Percentiles rank a stretch among this genome's conserved stretches.
phyloP scores from a whole-genome alignment of 2,113 vertebrate species.

The Hucho hucho region DNA sequence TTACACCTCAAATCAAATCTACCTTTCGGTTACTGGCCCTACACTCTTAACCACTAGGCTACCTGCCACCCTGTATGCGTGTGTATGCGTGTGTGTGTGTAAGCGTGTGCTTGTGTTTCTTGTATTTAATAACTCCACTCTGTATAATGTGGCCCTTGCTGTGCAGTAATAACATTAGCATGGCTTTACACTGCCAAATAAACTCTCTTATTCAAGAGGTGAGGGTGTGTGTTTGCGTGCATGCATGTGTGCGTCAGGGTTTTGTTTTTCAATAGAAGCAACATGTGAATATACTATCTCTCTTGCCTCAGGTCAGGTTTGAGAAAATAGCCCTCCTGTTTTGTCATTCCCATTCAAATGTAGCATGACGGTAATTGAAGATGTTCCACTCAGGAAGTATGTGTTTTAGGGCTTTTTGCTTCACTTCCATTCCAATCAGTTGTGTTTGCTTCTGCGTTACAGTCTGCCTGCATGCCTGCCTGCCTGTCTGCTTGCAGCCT shows the following conservation, averaged over 20 bases:
- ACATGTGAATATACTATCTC: constrained; percentile 27
- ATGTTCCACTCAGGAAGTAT: constrained; percentile 19
- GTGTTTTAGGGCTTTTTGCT: constrained; percentile 39
- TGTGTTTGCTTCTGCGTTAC: constrained; percentile 10
- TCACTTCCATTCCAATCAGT: constrained; percentile 38
- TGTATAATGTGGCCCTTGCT: constrained; percentile 24
- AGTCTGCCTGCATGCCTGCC: not conserved
- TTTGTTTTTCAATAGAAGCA: not conserved
- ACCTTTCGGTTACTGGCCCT: too few relatives aligned
- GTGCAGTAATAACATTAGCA: constrained; percentile 48
- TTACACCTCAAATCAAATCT: too few relatives aligned
- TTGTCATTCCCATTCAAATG: constrained; percentile 42
- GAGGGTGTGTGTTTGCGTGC: not conserved
- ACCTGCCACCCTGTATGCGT: not conserved
- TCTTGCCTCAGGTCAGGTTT: not conserved
- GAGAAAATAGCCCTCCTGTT: constrained; percentile 18
- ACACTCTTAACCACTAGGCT: too few relatives aligned
- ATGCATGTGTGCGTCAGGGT: not conserved
- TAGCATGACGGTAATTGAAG: constrained; percentile 43
- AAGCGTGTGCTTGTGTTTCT: constrained; percentile 26
- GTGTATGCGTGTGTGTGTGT: constrained; percentile 4
- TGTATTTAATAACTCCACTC: constrained; percentile 41
- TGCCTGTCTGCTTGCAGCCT: constrained; percentile 4
- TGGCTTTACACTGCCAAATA: constrained; percentile 35
- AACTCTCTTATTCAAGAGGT: constrained; percentile 44